A percentile compares a stretch with the other conserved stretches of the same genome.
Evolutionary conservation across 2,113 vertebrate genomes (phyloP).

Genomic region (Alosa alosa): DNA sequence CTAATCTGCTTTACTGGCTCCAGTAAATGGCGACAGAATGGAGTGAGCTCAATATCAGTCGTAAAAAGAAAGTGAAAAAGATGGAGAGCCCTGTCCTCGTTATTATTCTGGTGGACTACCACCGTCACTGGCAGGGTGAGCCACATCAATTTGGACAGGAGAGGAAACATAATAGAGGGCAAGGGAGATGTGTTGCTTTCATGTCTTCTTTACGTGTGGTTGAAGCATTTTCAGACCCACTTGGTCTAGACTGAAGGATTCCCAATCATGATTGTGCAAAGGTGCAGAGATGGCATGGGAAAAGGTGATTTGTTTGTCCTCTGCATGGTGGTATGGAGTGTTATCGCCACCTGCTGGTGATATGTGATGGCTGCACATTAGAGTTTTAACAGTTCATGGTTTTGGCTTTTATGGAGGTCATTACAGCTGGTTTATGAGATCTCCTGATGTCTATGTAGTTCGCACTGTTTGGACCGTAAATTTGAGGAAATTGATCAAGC

Average conservation of each 20-base stretch:
- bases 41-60: constrained; percentile 12
- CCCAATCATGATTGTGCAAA: constrained; percentile 9
- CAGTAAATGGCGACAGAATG: constrained; percentile 15
- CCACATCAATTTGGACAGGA: background rate
- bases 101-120: constrained; percentile 16
- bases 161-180: background rate
- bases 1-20: constrained; percentile 9
- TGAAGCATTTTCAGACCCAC: background rate
- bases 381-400: background rate
- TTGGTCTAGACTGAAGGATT: background rate
- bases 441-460: background rate
- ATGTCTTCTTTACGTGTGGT: background rate
- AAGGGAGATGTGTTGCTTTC: background rate
- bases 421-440: background rate
- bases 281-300: background rate
- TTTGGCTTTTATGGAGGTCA: background rate
- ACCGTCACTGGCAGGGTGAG: background rate
- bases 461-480: background rate
- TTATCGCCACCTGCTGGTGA: background rate
- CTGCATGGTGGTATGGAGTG: background rate
- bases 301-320: background rate
- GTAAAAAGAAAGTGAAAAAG: constrained; percentile 23
- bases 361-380: background rate
- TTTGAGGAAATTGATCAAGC: background rate
- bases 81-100: background rate